phyloP scores from a whole-genome alignment of 2,797 vertebrate species.

The Sandelia bainsii region DNA sequence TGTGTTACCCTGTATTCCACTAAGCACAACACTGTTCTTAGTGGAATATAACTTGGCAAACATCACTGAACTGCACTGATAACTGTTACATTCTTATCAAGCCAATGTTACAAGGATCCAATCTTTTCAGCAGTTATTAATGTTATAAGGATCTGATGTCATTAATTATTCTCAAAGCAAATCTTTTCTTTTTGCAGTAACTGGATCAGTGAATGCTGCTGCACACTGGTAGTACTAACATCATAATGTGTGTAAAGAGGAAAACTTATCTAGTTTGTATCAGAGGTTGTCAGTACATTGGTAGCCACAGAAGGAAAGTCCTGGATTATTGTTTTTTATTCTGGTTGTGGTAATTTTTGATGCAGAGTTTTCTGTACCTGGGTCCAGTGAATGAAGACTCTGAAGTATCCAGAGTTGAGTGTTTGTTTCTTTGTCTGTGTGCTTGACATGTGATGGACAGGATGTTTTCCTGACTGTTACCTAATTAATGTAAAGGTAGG shows the following conservation, averaged over 20 bases:
- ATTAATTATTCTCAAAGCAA: constrained; percentile 24
- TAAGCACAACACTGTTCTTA: constrained; percentile 14
- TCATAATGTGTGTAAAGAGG: constrained; percentile 6
- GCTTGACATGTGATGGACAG: constrained; percentile 13
- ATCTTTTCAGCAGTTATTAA: constrained; percentile 33
- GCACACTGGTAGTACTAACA: constrained; percentile 19
- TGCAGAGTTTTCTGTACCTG: constrained; percentile 2
- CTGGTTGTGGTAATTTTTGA: neutral
- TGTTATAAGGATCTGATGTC: constrained; percentile 16
- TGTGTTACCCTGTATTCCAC: constrained; percentile 22
- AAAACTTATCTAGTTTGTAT: neutral
- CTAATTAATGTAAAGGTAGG: constrained; percentile 28
- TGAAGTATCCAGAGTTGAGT: neutral
- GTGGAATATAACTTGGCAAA: constrained; percentile 26
- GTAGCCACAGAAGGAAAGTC: neutral
- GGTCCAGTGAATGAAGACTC: constrained; percentile 5
- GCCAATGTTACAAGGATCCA: constrained; percentile 17
- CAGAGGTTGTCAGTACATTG: neutral
- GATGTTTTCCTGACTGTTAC: constrained; percentile 23
- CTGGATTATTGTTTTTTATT: neutral
- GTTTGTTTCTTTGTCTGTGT: constrained; percentile 17
- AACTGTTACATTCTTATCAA: constrained; percentile 19
- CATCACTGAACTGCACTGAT: constrained; percentile 31
- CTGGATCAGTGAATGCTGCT: constrained; percentile 21
- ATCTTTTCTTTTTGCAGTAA: constrained; percentile 26